Evolutionary conservation across 2,888 invertebrate species (phyloP).

Genomic region (Crocallis elinguaria): DNA sequence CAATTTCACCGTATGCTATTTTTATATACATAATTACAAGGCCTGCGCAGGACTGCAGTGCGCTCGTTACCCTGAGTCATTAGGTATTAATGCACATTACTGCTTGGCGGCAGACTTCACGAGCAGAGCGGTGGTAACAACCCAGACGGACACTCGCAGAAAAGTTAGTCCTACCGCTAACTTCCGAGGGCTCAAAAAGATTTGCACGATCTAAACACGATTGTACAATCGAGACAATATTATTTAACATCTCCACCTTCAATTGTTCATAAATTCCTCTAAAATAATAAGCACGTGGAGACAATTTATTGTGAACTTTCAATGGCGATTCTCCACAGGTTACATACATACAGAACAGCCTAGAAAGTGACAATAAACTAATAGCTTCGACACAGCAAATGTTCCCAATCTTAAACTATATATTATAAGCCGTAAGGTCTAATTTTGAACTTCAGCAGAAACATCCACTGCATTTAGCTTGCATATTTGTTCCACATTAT

Average conservation of each 20-base stretch:
- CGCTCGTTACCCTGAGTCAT: too few relatives aligned
- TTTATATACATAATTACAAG: too few relatives aligned
- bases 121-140: too few relatives aligned
- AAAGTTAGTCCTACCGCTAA: too few relatives aligned
- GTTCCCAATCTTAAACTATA: constrained; percentile 30
- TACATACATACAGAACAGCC: constrained; percentile 25
- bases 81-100: too few relatives aligned
- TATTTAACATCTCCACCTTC: neutral
- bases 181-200: too few relatives aligned
- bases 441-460: constrained; percentile 25
- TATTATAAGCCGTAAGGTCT: constrained; percentile 26
- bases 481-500: constrained; percentile 8
- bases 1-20: too few relatives aligned
- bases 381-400: constrained; percentile 26
- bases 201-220: too few relatives aligned
- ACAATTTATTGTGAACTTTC: constrained; percentile 21
- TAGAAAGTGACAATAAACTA: constrained; percentile 27
- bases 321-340: constrained; percentile 8
- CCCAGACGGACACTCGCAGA: too few relatives aligned
- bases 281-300: constrained; percentile 16
- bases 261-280: constrained; percentile 14
- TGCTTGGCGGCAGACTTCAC: too few relatives aligned
- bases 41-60: too few relatives aligned
- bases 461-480: constrained; percentile 17
- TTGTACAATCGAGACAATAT: constrained; percentile 1